Percentiles rank a stretch among this genome's conserved stretches.
These are phyloP conservation scores for Phaethornis superciliosus DNA, from an alignment of 2,113 vertebrate genomes.

Conservation along the genomic window DNA sequence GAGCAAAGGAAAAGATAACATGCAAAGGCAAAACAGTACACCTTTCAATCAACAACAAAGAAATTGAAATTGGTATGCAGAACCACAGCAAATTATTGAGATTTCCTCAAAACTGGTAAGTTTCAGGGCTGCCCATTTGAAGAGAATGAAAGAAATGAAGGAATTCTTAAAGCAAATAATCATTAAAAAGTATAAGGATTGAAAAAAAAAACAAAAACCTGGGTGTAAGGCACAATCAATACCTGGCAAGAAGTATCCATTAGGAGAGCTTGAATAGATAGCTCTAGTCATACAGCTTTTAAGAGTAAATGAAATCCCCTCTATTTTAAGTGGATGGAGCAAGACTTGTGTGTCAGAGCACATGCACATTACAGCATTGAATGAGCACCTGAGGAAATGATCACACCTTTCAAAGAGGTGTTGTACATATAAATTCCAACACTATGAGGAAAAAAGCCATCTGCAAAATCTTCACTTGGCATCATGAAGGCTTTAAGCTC, in stretches of 20 bases:
- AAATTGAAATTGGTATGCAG: neutral
- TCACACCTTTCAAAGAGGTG: neutral
- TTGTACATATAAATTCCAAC: neutral
- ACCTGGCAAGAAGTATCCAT: neutral
- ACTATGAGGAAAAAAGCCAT: neutral
- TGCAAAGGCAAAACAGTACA: neutral
- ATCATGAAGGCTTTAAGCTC: neutral
- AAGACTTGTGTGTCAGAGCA: neutral
- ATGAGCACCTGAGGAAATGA: neutral
- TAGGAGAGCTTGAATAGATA: neutral
- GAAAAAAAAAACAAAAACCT: neutral
- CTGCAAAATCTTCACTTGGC: neutral
- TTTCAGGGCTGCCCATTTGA: neutral
- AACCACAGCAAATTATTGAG: neutral
- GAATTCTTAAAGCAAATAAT: neutral
- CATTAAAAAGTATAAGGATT: neutral
- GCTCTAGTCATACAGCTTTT: neutral
- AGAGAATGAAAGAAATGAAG: neutral
- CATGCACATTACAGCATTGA: rapidly evolving
- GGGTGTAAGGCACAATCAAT: neutral
- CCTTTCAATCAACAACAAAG: neutral
- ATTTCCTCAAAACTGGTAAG: neutral
- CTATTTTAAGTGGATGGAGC: neutral
- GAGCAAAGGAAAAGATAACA: neutral
- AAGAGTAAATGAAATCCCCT: neutral